Conservation (phyloP, 2,113 vertebrate species). For the Misgurnus mizolepis region DNA sequence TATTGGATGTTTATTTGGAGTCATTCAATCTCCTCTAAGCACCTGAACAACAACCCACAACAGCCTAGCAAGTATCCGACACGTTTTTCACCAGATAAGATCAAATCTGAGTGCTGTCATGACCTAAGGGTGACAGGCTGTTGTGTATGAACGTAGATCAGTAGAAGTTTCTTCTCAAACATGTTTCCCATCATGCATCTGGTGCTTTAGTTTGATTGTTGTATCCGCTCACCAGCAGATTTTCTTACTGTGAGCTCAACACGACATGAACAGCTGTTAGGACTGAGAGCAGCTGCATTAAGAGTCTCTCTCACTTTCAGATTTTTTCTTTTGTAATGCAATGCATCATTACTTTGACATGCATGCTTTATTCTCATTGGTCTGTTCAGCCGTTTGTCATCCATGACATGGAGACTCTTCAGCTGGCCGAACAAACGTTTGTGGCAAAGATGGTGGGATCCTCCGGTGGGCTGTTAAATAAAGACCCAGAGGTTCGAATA, state of each 20-base stretch:
- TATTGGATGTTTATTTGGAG: no score
- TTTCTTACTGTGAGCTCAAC: background rate
- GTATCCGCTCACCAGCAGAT: background rate
- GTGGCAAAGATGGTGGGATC: conserved; percentile 90
- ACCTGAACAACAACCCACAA: no score
- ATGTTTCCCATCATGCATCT: conserved; percentile 4
- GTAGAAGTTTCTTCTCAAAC: background rate
- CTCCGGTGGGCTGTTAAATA: conserved; percentile 81
- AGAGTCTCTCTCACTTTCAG: background rate
- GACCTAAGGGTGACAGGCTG: no score
- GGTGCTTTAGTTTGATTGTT: conserved; percentile 9
- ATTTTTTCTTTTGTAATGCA: no score
- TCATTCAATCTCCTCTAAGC: no score
- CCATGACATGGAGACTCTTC: conserved; percentile 96
- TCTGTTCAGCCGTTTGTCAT: conserved; percentile 90
- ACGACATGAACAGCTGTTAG: conserved; percentile 28
- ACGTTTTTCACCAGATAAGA: no score
- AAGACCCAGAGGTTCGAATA: conserved; percentile 91
- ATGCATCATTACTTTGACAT: no score
- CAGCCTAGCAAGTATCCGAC: no score
- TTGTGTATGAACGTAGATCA: background rate
- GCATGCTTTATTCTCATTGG: background rate
- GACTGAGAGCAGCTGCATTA: conserved; percentile 20
- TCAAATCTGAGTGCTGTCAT: no score
- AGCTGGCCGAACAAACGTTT: conserved; percentile 93